Evolutionary conservation across 2,797 vertebrate species (phyloP), one percentile per base, ranked within the genome.

Genomic region (Caiman crocodilus): DNA sequence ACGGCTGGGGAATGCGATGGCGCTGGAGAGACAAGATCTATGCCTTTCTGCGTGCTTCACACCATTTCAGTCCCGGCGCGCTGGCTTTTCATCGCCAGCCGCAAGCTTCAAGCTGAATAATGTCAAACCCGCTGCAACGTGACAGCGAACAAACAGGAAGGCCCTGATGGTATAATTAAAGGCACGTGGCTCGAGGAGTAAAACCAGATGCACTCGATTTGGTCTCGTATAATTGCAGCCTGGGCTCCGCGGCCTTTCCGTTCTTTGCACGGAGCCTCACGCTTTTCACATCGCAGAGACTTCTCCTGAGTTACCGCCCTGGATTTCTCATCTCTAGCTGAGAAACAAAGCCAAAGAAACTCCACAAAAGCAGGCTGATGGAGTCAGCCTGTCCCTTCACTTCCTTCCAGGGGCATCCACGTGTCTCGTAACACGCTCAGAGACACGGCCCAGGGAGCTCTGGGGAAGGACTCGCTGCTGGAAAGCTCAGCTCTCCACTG

Each of bases 31-130:
- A 83, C 75, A 79, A 96, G 92, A 93, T 86, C 76, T 50, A 42
- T n/a, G 32, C 9, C 42, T 73, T 21, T 76, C 65, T 10, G 73
- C 82, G 50, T 77, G 71, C 64, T 89, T 89, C 83, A 76, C 60
- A 89, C 71, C 78, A 50, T 71, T 83, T 86, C 81, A 87, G 82
- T 75, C 88, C 64, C 88, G 88, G 71, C 60, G 61, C 64, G 90
- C 79, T 20, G 71, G 79, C 76, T 74, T 93, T 97, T 96, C 79
- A 83, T 73, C 85, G 92, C 86, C 89, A 95, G 76, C 90, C 91
- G 60, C 5, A 14, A 85, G 67, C 84, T 87, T 86, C 89, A 91
- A 50, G 32, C 64, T 82, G 85, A 74, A 60, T 74, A 77, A 56
- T 59, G 85, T 86, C 56, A 89, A 74, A 83, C n/a, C 8, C 10